These are phyloP conservation scores for Thripadectes ignobilis DNA, from an alignment of 2,797 vertebrate genomes.

Conservation along the genomic window DNA sequence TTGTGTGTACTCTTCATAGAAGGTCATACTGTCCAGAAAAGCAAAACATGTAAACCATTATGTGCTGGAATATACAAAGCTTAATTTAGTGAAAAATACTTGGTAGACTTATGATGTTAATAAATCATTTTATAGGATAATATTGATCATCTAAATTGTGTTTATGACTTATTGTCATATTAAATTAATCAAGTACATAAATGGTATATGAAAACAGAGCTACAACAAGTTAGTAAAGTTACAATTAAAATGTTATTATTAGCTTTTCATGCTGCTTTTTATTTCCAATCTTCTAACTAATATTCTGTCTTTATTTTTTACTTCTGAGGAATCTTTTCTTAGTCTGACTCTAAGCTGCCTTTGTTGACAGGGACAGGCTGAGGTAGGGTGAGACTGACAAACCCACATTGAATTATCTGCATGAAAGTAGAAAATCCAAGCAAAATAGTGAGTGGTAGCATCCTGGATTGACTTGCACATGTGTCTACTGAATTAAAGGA, in stretches of 20 bases:
- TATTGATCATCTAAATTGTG: not conserved
- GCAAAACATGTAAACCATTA: not conserved
- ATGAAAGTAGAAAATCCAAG: not conserved
- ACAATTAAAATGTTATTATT: no score
- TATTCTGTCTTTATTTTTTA: not conserved
- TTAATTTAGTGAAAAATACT: not conserved
- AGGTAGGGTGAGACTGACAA: not conserved
- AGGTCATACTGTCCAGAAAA: not conserved
- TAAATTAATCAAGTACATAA: not conserved
- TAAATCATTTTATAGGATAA: not conserved
- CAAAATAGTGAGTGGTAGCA: not conserved
- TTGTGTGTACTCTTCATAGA: not conserved
- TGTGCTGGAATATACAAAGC: not conserved
- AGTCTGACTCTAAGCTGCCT: not conserved
- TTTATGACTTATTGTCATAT: not conserved
- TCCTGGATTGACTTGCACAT: not conserved
- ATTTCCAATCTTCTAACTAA: not conserved
- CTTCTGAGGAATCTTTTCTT: not conserved
- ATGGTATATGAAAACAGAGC: not conserved
- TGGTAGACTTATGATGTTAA: not conserved
- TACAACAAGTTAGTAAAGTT: accelerated
- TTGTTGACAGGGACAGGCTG: not conserved
- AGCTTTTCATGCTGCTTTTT: not conserved
- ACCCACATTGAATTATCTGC: not conserved
- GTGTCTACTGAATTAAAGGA: not conserved